A percentile compares a stretch with the other conserved stretches of the same genome.
phyloP scores from a whole-genome alignment of 2,888 invertebrate genomes.

The Epinotia bilunana region DNA sequence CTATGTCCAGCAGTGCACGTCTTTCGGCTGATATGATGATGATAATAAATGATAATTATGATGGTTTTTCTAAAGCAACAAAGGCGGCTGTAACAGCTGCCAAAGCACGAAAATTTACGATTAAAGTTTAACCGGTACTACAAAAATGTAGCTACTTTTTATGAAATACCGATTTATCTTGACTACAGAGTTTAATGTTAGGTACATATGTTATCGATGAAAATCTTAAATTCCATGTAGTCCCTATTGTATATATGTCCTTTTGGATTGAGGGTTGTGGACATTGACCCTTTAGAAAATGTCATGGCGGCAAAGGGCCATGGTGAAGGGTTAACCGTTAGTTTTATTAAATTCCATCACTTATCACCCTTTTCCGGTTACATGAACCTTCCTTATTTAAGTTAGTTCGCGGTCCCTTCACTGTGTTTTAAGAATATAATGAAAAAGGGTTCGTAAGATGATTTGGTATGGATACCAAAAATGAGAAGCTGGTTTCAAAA shows the following conservation, averaged over 20 bases:
- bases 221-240: not conserved
- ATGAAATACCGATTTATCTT: not conserved
- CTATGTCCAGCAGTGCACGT: too few relatives aligned
- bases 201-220: too few relatives aligned
- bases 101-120: too few relatives aligned
- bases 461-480: too few relatives aligned
- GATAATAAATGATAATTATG: too few relatives aligned
- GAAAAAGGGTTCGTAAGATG: too few relatives aligned
- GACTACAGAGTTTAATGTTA: not conserved
- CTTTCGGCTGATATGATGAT: too few relatives aligned
- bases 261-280: not conserved
- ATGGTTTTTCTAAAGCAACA: too few relatives aligned
- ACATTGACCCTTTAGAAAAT: not conserved
- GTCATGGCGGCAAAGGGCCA: slow-evolving; percentile 3
- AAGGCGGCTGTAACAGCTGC: too few relatives aligned
- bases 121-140: too few relatives aligned
- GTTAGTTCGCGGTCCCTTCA: not conserved
- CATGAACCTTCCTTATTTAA: slow-evolving; percentile 15
- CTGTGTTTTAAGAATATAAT: not conserved
- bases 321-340: slow-evolving; percentile 3
- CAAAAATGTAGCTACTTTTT: too few relatives aligned
- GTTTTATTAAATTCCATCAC: slow-evolving; percentile 33
- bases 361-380: slow-evolving; percentile 23
- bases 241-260: not conserved
- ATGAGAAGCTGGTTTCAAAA: too few relatives aligned